Evolutionary conservation across 1,140 invertebrate species (phyloP).

Genomic region (Saccostrea echinata): DNA sequence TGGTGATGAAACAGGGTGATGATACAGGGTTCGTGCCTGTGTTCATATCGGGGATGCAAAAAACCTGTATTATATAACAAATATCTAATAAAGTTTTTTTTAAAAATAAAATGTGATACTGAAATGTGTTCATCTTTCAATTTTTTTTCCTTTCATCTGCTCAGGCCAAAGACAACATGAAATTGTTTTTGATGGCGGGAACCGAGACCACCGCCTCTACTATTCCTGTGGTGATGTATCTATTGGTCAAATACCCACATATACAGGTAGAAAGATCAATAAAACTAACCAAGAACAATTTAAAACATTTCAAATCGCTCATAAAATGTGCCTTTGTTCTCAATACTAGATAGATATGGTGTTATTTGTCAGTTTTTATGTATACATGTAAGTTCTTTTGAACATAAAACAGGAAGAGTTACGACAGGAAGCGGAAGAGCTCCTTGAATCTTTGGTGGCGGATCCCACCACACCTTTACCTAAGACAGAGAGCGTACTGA

Average conservation of each 20-base stretch:
- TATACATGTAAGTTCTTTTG: too few species aligned
- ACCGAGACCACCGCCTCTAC: slow-evolving; percentile 68
- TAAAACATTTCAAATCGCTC: too few species aligned
- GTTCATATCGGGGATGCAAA: too few species aligned
- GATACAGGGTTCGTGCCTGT: too few species aligned
- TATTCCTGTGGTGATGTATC: slow-evolving; percentile 63
- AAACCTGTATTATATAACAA: too few species aligned
- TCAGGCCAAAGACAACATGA: slow-evolving; percentile 68
- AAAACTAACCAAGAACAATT: background rate
- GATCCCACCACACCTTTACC: slow-evolving; percentile 53
- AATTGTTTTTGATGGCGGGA: slow-evolving; percentile 69
- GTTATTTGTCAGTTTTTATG: too few species aligned
- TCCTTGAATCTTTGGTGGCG: slow-evolving; percentile 38
- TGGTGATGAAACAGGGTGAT: too few species aligned
- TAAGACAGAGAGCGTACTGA: slow-evolving; percentile 57
- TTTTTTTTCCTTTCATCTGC: background rate
- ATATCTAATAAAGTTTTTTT: too few species aligned
- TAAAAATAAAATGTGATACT: too few species aligned
- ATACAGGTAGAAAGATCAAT: slow-evolving; percentile 55
- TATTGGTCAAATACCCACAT: slow-evolving; percentile 59
- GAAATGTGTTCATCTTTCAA: too few species aligned
- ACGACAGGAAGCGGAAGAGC: slow-evolving; percentile 56
- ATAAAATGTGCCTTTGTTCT: too few species aligned
- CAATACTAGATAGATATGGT: too few species aligned
- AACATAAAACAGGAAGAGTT: slow-evolving; percentile 56